phyloP scores from a whole-genome alignment of 2,888 invertebrate genomes.

The Chrysomela aeneicollis region DNA sequence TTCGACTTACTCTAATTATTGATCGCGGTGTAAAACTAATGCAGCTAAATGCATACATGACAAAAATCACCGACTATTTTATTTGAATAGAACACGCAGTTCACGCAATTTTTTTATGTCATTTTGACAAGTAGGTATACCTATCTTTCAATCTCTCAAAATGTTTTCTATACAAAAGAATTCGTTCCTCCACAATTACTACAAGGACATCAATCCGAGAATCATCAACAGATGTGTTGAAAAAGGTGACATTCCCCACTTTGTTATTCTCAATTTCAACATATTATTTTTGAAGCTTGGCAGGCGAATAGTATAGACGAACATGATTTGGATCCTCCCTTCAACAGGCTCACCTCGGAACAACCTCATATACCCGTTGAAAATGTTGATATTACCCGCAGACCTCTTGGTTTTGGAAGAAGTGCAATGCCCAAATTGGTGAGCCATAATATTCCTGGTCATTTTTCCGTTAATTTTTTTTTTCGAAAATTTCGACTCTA shows the following conservation, averaged over 20 bases:
- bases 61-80: no score
- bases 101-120: not conserved
- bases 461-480: no score
- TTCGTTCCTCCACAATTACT: conserved; percentile 55
- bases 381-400: conserved; percentile 59
- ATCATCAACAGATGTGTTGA: conserved; percentile 57
- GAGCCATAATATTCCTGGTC: conserved; percentile 29
- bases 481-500: no score
- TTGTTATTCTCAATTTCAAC: not conserved
- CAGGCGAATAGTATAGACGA: conserved; percentile 41
- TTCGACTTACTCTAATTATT: no score
- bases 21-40: no score
- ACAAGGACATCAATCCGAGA: conserved; percentile 52
- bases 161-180: conserved; percentile 57
- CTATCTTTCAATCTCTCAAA: not conserved
- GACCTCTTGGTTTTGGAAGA: conserved; percentile 60
- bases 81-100: no score
- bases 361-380: conserved; percentile 60
- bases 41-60: no score
- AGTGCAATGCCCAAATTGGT: conserved; percentile 61
- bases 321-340: conserved; percentile 54
- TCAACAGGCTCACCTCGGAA: conserved; percentile 55
- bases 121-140: conserved; percentile 6
- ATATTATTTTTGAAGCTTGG: conserved; percentile 25
- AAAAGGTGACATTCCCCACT: conserved; percentile 34